Evolutionary conservation across 2,797 vertebrate species (phyloP).

Genomic region (Hydrocynus forskahlii): DNA sequence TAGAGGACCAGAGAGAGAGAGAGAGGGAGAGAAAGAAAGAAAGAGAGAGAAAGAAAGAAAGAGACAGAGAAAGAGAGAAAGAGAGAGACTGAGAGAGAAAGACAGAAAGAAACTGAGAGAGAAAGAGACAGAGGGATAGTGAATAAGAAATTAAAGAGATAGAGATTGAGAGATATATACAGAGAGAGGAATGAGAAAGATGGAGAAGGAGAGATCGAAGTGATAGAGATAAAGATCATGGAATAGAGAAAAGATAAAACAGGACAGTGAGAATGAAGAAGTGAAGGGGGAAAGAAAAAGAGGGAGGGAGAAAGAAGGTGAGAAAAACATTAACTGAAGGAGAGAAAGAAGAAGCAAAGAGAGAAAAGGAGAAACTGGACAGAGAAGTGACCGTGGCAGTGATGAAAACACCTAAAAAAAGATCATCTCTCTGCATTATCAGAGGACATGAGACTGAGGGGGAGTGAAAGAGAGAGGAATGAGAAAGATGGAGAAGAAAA

Average conservation of each 20-base stretch:
- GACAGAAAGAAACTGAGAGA: neutral
- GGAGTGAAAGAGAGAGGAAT: neutral
- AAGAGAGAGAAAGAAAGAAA: neutral
- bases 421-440: too few species aligned
- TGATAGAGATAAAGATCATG: neutral
- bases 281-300: neutral
- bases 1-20: neutral
- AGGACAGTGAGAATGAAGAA: neutral
- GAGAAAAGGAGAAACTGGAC: neutral
- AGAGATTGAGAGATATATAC: neutral
- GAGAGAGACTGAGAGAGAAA: neutral
- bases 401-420: too few species aligned
- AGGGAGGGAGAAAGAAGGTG: neutral
- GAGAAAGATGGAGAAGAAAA: neutral
- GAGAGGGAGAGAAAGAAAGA: neutral
- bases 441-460: conserved; percentile 9
- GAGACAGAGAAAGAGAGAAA: neutral
- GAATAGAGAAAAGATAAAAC: neutral
- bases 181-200: neutral
- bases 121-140: neutral
- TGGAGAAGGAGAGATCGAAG: neutral
- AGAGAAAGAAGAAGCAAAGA: neutral
- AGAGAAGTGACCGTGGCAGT: neutral
- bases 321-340: neutral
- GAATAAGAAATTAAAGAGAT: neutral